These are phyloP conservation scores for Coendou prehensilis DNA, from an alignment of 2,797 vertebrate genomes.

Conservation along the genomic window DNA sequence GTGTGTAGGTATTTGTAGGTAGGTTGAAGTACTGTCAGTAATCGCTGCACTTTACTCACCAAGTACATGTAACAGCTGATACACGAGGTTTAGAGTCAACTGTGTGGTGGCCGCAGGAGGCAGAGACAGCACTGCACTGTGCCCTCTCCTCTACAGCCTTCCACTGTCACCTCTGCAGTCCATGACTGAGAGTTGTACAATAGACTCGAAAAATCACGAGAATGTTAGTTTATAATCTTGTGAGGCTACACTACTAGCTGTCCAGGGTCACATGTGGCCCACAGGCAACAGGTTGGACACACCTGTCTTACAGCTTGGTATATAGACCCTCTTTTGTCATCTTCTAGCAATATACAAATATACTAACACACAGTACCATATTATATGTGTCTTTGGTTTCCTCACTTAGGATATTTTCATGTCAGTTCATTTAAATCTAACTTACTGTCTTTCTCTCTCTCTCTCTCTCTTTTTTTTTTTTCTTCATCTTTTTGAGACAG, in stretches of 20 bases:
- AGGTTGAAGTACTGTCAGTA: neutral
- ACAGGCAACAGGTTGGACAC: neutral
- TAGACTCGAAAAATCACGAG: neutral
- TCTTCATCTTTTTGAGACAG: neutral
- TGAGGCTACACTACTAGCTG: neutral
- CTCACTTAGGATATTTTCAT: constrained; percentile 29
- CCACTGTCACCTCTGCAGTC: neutral
- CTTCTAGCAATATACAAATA: neutral
- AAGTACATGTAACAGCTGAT: neutral
- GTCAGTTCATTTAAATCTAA: constrained; percentile 25
- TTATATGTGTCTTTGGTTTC: neutral
- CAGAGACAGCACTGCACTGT: neutral
- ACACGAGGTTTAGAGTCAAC: neutral
- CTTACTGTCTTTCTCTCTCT: neutral
- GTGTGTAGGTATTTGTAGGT: neutral
- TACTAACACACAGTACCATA: neutral
- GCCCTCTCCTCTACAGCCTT: neutral
- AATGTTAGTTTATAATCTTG: neutral
- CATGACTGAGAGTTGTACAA: neutral
- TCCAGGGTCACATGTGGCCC: neutral
- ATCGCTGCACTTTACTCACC: neutral
- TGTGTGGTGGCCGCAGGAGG: neutral
- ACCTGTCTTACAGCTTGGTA: neutral
- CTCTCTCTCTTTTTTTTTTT: neutral
- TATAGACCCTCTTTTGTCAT: neutral